phyloP scores from a whole-genome alignment of 2,797 vertebrate species.

The Siniperca undulata region DNA sequence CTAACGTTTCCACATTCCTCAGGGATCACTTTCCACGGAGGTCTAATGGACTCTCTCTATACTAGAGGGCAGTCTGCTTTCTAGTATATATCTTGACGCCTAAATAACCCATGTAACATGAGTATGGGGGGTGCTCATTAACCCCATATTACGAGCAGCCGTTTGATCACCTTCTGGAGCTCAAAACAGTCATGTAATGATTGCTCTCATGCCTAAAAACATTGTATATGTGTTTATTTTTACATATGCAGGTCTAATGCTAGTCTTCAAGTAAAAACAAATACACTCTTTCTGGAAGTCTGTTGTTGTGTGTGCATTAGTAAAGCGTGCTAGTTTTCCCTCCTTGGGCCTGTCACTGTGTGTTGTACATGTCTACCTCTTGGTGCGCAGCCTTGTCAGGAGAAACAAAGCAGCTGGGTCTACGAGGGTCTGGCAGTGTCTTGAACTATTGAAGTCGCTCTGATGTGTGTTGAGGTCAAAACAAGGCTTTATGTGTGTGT shows the following conservation, averaged over 20 bases:
- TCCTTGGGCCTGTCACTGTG: conserved; percentile 26
- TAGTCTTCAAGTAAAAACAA: background rate
- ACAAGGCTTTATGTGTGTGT: conserved; percentile 48
- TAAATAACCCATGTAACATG: conserved; percentile 33
- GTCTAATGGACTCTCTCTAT: background rate
- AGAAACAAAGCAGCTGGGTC: conserved; percentile 49
- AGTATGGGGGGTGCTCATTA: conserved; percentile 27
- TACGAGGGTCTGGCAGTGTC: conserved; percentile 34
- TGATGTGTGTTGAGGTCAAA: conserved; percentile 53
- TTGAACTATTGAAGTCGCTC: conserved; percentile 40
- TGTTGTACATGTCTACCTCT: conserved; percentile 33
- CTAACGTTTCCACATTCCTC: conserved; percentile 52
- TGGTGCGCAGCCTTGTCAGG: conserved; percentile 38
- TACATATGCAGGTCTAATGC: background rate
- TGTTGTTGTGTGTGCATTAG: background rate
- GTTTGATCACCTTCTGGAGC: conserved; percentile 22
- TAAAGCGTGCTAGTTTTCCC: background rate
- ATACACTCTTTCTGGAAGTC: background rate
- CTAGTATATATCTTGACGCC: conserved; percentile 11
- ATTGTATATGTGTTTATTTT: background rate
- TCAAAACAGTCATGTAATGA: conserved; percentile 14
- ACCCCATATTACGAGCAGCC: conserved; percentile 15
- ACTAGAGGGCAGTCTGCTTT: conserved; percentile 9
- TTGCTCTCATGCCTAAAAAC: conserved; percentile 5
- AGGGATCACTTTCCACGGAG: conserved; percentile 19